phyloP scores from a whole-genome alignment of 1,140 invertebrate genomes.

The Drosophila auraria region DNA sequence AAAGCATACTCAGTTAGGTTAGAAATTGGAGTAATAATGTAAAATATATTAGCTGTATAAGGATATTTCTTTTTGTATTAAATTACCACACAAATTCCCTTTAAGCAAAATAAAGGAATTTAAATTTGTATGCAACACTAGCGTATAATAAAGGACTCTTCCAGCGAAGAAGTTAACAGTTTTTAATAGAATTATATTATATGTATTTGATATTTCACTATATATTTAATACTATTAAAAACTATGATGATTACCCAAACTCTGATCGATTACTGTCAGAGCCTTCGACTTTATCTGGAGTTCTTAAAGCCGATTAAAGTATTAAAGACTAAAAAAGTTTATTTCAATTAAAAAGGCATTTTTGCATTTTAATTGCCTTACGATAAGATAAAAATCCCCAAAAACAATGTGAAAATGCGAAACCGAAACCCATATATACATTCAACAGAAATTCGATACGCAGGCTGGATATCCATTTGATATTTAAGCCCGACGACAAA shows the following conservation, averaged over 20 bases:
- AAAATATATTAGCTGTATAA: background rate
- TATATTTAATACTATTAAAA: background rate
- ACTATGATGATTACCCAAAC: background rate
- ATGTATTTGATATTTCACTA: too few relatives aligned
- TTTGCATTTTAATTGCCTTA: slow-evolving; percentile 77
- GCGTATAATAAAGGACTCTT: too few relatives aligned
- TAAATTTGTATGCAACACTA: too few relatives aligned
- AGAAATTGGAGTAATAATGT: background rate
- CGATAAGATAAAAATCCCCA: slow-evolving; percentile 67
- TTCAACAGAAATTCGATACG: slow-evolving; percentile 69
- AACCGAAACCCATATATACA: slow-evolving; percentile 17
- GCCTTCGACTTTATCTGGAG: background rate
- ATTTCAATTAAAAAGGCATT: slow-evolving; percentile 72
- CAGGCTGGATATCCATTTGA: slow-evolving; percentile 56
- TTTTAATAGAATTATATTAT: too few relatives aligned
- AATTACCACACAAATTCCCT: background rate
- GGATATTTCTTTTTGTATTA: background rate
- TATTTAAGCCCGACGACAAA: slow-evolving; percentile 69
- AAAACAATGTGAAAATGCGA: slow-evolving; percentile 32
- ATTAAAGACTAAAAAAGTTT: slow-evolving; percentile 20
- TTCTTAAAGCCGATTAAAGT: slow-evolving; percentile 13
- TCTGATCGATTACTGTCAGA: background rate
- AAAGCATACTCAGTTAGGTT: background rate
- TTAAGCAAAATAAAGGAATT: background rate
- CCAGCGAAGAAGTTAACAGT: too few relatives aligned